Percentiles rank a stretch among this genome's conserved stretches.
These are phyloP conservation scores for Dryoscopus gambensis DNA, from an alignment of 2,113 vertebrate species.

Conservation along the genomic window DNA sequence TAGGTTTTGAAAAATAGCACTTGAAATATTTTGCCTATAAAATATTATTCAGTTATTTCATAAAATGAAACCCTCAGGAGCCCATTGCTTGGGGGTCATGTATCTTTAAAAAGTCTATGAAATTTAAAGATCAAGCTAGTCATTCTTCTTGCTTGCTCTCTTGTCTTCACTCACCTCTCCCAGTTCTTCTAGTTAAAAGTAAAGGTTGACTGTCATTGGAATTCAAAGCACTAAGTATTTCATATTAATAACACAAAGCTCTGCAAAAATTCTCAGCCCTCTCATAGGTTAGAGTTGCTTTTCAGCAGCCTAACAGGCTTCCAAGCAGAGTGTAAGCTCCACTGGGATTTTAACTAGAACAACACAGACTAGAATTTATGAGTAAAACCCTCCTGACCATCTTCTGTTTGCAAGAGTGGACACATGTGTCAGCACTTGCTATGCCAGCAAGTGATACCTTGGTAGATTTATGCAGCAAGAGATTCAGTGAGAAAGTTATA, in stretches of 20 bases:
- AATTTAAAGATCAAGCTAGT: not conserved
- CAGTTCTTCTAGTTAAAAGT: not conserved
- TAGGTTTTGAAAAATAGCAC: not conserved
- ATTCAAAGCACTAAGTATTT: not conserved
- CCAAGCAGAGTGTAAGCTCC: not conserved
- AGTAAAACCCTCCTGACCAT: not conserved
- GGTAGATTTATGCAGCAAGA: not conserved
- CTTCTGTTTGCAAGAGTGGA: not conserved
- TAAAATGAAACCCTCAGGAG: not conserved
- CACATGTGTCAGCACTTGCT: not conserved
- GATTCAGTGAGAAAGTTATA: constrained; percentile 3
- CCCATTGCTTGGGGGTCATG: not conserved
- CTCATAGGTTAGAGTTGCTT: fast-evolving
- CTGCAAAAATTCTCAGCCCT: not conserved
- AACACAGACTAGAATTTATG: not conserved
- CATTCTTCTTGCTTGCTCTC: not conserved
- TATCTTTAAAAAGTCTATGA: not conserved
- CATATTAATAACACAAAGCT: not conserved
- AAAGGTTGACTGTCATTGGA: not conserved
- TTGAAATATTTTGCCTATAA: not conserved
- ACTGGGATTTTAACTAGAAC: not conserved
- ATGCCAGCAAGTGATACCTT: not conserved
- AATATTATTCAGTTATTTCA: not conserved
- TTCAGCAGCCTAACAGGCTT: not conserved
- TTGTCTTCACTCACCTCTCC: not conserved